Percentiles rank a stretch among this genome's conserved stretches.
Conservation (phyloP, 1,140 invertebrate species). For the Diploscapter pachys region DNA sequence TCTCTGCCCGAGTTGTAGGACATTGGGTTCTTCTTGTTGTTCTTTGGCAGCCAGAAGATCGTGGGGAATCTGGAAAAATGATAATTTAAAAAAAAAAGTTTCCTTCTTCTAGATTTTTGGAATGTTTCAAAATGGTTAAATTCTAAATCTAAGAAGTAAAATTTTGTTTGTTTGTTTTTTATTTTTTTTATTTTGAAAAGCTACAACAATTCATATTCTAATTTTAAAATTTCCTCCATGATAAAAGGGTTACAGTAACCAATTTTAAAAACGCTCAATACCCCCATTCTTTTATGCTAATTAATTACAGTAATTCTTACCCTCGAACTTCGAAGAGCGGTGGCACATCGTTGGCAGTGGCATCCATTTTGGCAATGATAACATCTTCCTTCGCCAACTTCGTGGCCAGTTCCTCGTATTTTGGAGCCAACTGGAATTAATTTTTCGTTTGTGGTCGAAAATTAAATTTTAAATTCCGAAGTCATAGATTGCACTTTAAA, state of each 20-base stretch:
- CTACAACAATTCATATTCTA: too few relatives aligned
- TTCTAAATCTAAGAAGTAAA: background rate
- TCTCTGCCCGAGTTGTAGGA: constrained; percentile 91
- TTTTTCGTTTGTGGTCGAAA: constrained; percentile 69
- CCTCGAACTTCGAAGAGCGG: constrained; percentile 82
- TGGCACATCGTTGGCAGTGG: constrained; percentile 96
- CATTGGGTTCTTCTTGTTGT: constrained; percentile 75
- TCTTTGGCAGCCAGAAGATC: constrained; percentile 87
- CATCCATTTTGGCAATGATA: constrained; percentile 96
- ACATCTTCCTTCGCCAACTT: constrained; percentile 80
- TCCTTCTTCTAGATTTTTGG: background rate
- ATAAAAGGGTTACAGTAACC: too few relatives aligned
- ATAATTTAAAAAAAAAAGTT: background rate
- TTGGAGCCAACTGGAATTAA: constrained; percentile 93
- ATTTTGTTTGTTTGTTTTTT: too few relatives aligned
- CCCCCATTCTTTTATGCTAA: too few relatives aligned
- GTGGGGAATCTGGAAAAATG: constrained; percentile 82
- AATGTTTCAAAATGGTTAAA: background rate
- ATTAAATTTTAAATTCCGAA: constrained; percentile 26
- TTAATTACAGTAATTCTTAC: constrained; percentile 48
- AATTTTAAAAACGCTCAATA: too few relatives aligned
- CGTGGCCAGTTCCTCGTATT: constrained; percentile 87
- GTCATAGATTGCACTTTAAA: background rate
- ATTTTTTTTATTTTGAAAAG: too few relatives aligned
- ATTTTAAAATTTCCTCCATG: too few relatives aligned